Conservation (phyloP, 2,888 invertebrate genomes). For the Anthrax anthrax region DNA sequence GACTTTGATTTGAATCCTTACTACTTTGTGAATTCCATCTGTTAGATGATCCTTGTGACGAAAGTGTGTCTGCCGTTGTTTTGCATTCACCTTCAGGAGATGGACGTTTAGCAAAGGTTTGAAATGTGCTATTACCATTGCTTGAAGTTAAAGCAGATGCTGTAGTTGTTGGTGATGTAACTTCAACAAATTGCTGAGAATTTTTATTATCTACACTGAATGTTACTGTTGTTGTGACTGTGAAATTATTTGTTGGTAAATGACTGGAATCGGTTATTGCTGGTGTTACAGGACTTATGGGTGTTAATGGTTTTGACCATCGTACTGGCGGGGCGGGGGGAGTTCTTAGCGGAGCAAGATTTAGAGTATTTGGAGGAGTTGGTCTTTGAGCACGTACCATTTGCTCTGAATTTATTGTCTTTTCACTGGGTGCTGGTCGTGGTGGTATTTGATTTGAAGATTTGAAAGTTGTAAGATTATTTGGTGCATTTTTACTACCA, state of each 20-base stretch:
- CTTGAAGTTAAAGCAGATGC: conserved; percentile 17
- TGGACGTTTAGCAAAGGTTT: conserved; percentile 53
- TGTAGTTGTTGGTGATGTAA: conserved; percentile 26
- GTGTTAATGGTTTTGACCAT: conserved; percentile 64
- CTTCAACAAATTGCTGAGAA: conserved; percentile 27
- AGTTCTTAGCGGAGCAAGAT: conserved; percentile 41
- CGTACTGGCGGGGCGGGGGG: conserved; percentile 75
- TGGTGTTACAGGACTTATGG: conserved; percentile 30
- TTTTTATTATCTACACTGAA: conserved; percentile 46
- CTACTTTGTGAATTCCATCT: conserved; percentile 36
- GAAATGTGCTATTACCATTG: conserved; percentile 29
- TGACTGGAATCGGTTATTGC: conserved; percentile 28
- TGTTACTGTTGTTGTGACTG: conserved; percentile 74
- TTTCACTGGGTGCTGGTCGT: conserved; percentile 6
- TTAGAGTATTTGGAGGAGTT: conserved; percentile 70
- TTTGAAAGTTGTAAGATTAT: conserved; percentile 51
- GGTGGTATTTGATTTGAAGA: conserved; percentile 33
- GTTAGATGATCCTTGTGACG: conserved; percentile 46
- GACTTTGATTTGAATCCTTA: conserved; percentile 41
- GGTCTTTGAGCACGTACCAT: conserved; percentile 52
- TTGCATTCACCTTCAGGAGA: conserved; percentile 49
- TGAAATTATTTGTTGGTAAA: conserved; percentile 54
- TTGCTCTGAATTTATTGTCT: conserved; percentile 25
- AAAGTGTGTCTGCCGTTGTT: conserved; percentile 36
- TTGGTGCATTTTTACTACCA: conserved; percentile 15